Evolutionary conservation across 2,113 vertebrate genomes (phyloP), one percentile per base, ranked within the genome.

Genomic region (Centrocercus urophasianus): DNA sequence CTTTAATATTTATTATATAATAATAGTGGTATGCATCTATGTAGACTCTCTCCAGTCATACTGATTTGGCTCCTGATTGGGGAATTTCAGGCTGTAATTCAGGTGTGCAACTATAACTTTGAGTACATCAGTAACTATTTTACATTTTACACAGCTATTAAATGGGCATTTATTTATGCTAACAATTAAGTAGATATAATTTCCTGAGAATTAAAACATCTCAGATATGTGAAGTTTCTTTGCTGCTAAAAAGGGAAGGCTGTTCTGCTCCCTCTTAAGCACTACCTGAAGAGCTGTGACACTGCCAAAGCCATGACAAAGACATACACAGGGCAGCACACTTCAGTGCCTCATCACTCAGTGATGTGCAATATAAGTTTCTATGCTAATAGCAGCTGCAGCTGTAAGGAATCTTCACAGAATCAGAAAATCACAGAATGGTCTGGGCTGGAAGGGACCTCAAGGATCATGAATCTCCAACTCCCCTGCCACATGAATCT

Each of bases 311-410:
- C 16, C 25, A 34, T 80, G 69, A 22, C 38, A 32, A 27, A 65
- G 48, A 32, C 17, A 43, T 56, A 10, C 27, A 24, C 1, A 40
- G 32, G 34, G 38, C n/a, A 27, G 22, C 34, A 45, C 34, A 45
- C 0, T 0, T 34, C 34, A 16, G 2, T 7, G 20, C 34, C 64
- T 63, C 20, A 50, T 43, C 27, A 10, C 22, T 32, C 13, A 30
- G n/a, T 21, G 38, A 67, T 8, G 0, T 6, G 15, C 30, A 54
- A 6, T 47, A 30, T 12, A 14, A 47, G 40, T 7, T 36, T 30
- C 28, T 30, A 20, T 36, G 64, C 27, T 75, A 64, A 28, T 38
- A 11, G 30, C 27, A 70, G 34, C 2, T 63, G 47, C 52, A 80
- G 32, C 2, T 63, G 47, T 52, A 83, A 8, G 69, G 10, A 69